A percentile compares a stretch with the other conserved stretches of the same genome.
Evolutionary conservation across 2,113 vertebrate genomes (phyloP).

Genomic region (Anoura caudifer): DNA sequence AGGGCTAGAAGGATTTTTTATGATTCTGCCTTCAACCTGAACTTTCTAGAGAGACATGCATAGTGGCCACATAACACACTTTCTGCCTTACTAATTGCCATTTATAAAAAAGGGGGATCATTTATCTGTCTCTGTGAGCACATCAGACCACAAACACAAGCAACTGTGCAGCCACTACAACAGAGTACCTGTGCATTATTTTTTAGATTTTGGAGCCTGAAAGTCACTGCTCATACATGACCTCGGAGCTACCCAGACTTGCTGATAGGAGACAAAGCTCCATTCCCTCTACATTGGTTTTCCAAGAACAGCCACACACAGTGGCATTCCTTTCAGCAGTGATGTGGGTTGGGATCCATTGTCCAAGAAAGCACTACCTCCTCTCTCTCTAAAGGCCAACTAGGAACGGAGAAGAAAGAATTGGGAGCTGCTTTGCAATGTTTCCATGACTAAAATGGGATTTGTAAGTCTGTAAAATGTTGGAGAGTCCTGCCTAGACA

Average conservation of each 20-base stretch:
- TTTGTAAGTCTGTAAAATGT: not conserved
- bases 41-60: not conserved
- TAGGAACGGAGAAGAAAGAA: not conserved
- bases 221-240: fast-evolving
- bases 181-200: not conserved
- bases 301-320: not conserved
- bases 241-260: not conserved
- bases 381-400: not conserved
- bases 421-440: not conserved
- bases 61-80: fast-evolving
- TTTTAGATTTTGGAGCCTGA: fast-evolving
- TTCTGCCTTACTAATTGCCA: not conserved
- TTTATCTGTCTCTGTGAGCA: not conserved
- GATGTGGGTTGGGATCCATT: fast-evolving
- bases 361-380: not conserved
- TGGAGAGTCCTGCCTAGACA: not conserved
- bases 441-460: not conserved
- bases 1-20: not conserved
- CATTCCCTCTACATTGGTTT: fast-evolving
- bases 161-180: not conserved
- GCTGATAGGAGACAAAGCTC: fast-evolving
- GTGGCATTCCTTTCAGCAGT: not conserved
- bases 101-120: not conserved
- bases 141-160: not conserved
- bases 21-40: not conserved